phyloP scores from a whole-genome alignment of 2,113 vertebrate species.

The Tenrec ecaudatus region DNA sequence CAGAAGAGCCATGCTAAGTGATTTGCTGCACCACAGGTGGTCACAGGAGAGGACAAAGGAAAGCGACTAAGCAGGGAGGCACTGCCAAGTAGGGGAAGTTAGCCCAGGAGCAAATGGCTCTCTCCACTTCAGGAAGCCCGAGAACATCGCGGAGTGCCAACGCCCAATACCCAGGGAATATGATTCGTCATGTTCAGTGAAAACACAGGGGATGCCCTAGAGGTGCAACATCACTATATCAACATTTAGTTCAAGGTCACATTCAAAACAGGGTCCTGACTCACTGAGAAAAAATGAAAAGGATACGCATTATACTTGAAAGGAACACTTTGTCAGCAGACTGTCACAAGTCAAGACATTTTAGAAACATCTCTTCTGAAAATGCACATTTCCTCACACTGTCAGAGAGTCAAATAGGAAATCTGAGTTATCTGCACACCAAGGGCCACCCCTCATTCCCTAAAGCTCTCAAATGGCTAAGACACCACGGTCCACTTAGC shows the following conservation, averaged over 20 bases:
- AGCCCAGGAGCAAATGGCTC: neutral
- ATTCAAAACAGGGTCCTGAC: conserved; percentile 5
- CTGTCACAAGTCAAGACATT: conserved; percentile 42
- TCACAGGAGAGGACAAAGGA: neutral
- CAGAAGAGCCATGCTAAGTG: no score
- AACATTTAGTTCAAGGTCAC: conserved; percentile 21
- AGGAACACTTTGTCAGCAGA: conserved; percentile 5
- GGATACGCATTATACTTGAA: neutral
- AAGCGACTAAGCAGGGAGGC: neutral
- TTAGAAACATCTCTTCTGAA: conserved; percentile 62
- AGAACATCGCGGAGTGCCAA: neutral
- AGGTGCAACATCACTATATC: conserved; percentile 16
- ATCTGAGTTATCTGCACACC: conserved; percentile 10
- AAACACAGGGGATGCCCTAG: conserved; percentile 27
- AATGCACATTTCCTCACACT: conserved; percentile 38
- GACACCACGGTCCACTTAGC: neutral
- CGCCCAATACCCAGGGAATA: neutral
- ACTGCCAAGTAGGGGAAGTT: neutral
- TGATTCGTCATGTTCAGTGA: neutral
- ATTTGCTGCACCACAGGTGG: neutral
- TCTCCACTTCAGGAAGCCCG: neutral
- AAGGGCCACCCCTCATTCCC: neutral
- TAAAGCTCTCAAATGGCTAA: neutral
- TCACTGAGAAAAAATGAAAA: conserved; percentile 43
- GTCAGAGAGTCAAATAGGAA: conserved; percentile 22